Evolutionary conservation across 2,888 invertebrate genomes (phyloP).

Genomic region (Euplagia quadripunctaria): DNA sequence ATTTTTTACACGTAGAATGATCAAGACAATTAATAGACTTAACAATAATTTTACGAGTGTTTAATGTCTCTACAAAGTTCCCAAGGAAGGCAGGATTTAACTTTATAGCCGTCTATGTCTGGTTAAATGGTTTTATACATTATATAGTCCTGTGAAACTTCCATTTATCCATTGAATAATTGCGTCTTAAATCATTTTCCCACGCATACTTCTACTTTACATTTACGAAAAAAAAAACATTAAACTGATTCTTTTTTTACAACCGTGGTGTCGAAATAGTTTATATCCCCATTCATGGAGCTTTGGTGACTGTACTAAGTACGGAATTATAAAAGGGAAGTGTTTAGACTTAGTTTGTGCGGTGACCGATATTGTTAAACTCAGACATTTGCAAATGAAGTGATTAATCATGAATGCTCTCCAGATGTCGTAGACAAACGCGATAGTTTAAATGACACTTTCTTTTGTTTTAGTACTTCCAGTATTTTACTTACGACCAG

Average conservation of each 20-base stretch:
- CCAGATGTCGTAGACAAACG: too few species aligned
- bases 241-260: not conserved
- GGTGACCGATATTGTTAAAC: not conserved
- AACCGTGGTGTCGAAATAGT: not conserved
- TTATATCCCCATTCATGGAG: not conserved
- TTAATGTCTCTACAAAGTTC: not conserved
- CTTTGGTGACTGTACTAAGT: not conserved
- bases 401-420: not conserved
- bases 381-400: not conserved
- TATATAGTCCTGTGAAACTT: slow-evolving; percentile 7
- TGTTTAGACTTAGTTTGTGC: not conserved
- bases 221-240: not conserved
- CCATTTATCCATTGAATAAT: slow-evolving; percentile 1
- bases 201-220: not conserved
- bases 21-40: not conserved
- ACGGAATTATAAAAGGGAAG: not conserved
- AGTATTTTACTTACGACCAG: too few species aligned
- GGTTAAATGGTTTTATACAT: not conserved
- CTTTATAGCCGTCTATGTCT: not conserved
- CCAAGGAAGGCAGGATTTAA: not conserved
- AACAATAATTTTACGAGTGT: not conserved
- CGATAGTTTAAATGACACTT: too few species aligned
- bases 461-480: too few species aligned
- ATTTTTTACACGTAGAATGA: not conserved
- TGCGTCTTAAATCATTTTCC: not conserved